Percentiles rank a stretch among this genome's conserved stretches.
Conservation (phyloP, 2,797 vertebrate genomes). For the Mus minutoides region DNA sequence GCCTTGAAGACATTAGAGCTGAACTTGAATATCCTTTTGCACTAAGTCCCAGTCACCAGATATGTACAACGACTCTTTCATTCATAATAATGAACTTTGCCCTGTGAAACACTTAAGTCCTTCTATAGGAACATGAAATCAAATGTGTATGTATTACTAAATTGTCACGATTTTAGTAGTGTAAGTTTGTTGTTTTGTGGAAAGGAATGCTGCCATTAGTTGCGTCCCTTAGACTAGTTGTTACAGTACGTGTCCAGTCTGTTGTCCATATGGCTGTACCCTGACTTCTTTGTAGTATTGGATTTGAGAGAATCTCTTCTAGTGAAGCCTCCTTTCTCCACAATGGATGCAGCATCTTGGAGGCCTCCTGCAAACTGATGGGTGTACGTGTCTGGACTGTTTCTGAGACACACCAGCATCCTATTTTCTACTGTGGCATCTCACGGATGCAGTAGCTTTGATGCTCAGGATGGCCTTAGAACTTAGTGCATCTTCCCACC, state of each 20-base stretch:
- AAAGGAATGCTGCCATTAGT: background rate
- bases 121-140: constrained; percentile 23
- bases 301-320: background rate
- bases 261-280: background rate
- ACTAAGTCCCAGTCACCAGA: constrained; percentile 11
- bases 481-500: background rate
- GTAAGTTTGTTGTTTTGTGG: background rate
- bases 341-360: background rate
- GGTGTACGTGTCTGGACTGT: background rate
- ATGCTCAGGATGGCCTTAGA: background rate
- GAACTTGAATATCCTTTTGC: constrained; percentile 99
- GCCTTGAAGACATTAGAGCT: constrained; percentile 95
- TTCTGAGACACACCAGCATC: background rate
- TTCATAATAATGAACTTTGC: background rate
- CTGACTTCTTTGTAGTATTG: background rate
- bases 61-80: background rate
- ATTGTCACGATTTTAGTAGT: background rate
- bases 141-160: background rate
- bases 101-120: background rate
- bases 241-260: background rate
- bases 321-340: background rate
- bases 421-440: background rate
- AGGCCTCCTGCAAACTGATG: background rate
- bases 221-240: background rate
- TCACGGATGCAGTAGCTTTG: background rate